Evolutionary conservation across 2,888 invertebrate species (phyloP).

Genomic region (Patella depressa): DNA sequence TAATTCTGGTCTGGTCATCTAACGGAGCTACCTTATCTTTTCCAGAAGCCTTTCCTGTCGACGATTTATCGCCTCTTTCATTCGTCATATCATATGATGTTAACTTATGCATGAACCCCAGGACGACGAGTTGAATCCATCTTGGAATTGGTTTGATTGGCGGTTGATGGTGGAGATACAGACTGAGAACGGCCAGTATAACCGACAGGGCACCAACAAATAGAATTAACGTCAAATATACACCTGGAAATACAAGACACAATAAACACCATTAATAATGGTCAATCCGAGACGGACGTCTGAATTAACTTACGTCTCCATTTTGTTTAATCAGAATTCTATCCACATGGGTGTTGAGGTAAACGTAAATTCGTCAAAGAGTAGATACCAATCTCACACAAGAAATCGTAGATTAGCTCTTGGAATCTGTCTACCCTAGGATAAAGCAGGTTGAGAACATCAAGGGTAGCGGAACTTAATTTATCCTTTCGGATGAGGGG

Average conservation of each 20-base stretch:
- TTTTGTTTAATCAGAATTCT: no score
- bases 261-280: no score
- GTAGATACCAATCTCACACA: no score
- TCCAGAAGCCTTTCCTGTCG: neutral
- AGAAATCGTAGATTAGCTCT: no score
- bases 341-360: no score
- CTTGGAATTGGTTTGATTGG: constrained; percentile 23
- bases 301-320: no score
- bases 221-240: constrained; percentile 42
- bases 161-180: constrained; percentile 33
- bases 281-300: no score
- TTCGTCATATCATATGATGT: neutral
- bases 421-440: no score
- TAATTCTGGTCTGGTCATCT: neutral
- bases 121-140: constrained; percentile 23
- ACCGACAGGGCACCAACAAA: constrained; percentile 36
- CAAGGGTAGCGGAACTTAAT: no score
- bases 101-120: neutral
- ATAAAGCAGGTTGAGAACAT: no score
- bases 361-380: no score
- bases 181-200: constrained; percentile 37
- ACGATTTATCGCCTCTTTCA: neutral
- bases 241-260: constrained; percentile 29
- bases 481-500: no score
- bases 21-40: neutral